phyloP scores from a whole-genome alignment of 2,888 invertebrate genomes.

The Choreutis nemorana region DNA sequence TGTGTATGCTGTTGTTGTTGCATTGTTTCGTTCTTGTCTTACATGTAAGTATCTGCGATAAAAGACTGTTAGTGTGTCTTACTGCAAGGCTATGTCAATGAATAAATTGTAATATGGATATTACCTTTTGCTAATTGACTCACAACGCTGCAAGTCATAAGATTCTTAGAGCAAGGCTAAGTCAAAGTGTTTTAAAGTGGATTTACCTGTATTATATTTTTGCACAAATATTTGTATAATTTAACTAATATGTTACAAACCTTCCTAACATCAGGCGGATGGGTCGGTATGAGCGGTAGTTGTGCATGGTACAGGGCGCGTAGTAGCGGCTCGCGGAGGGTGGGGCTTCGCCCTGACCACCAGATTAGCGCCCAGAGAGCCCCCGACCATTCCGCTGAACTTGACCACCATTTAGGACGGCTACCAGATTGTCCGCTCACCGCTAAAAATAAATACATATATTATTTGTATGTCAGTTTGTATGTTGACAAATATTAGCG shows the following conservation, averaged over 20 bases:
- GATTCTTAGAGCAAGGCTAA: not conserved
- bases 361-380: slow-evolving; percentile 42
- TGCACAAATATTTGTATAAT: too few relatives aligned
- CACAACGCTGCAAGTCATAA: not conserved
- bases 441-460: slow-evolving; percentile 13
- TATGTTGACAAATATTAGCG: too few relatives aligned
- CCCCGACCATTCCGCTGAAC: slow-evolving; percentile 27
- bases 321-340: slow-evolving; percentile 35
- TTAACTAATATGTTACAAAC: slow-evolving; percentile 17
- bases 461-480: too few relatives aligned
- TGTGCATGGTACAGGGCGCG: slow-evolving; percentile 41
- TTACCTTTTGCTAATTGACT: not conserved
- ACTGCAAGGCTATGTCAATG: too few relatives aligned
- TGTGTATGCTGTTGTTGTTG: too few relatives aligned
- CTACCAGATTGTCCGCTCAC: slow-evolving; percentile 20
- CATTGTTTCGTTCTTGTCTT: too few relatives aligned
- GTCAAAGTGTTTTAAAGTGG: not conserved
- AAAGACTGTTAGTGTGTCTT: too few relatives aligned
- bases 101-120: too few relatives aligned
- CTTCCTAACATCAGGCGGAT: slow-evolving; percentile 37
- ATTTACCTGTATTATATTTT: not conserved
- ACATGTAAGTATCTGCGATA: too few relatives aligned
- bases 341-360: slow-evolving; percentile 36
- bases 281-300: slow-evolving; percentile 31
- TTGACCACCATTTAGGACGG: slow-evolving; percentile 34